Conservation (phyloP, 2,113 vertebrate genomes). For the Aspidoscelis tigris region DNA sequence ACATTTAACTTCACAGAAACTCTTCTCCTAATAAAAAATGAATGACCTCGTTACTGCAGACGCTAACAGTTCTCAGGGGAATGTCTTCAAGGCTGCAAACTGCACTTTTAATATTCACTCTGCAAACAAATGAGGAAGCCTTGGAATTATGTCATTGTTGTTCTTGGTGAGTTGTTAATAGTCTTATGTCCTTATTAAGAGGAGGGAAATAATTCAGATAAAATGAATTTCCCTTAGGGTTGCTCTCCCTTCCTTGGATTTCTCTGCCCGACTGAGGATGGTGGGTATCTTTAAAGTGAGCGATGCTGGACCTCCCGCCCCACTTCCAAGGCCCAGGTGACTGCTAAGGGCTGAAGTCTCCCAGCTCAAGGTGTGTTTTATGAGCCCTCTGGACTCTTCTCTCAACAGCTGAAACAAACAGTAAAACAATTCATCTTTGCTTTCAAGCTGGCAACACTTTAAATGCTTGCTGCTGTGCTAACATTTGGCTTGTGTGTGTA, state of each 20-base stretch:
- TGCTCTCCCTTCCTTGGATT: background rate
- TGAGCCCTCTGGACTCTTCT: background rate
- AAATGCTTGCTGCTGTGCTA: background rate
- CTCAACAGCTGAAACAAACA: background rate
- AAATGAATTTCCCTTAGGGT: conserved; percentile 62
- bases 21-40: conserved; percentile 79
- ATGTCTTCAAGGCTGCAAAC: conserved; percentile 64
- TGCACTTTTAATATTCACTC: conserved; percentile 76
- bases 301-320: background rate
- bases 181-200: conserved; percentile 63
- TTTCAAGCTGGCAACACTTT: background rate
- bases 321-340: background rate
- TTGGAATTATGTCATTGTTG: conserved; percentile 73
- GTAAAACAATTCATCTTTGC: background rate
- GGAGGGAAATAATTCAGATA: conserved; percentile 61
- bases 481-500: background rate
- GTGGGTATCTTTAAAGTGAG: background rate
- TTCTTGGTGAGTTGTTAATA: conserved; percentile 72
- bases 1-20: conserved; percentile 79
- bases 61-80: conserved; percentile 77
- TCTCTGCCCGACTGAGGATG: background rate
- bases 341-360: too few species aligned
- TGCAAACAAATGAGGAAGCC: conserved; percentile 75
- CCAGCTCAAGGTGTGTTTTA: background rate
- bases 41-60: conserved; percentile 75